phyloP scores from a whole-genome alignment of 2,888 invertebrate species.

The Entomobrya multifasciata region DNA sequence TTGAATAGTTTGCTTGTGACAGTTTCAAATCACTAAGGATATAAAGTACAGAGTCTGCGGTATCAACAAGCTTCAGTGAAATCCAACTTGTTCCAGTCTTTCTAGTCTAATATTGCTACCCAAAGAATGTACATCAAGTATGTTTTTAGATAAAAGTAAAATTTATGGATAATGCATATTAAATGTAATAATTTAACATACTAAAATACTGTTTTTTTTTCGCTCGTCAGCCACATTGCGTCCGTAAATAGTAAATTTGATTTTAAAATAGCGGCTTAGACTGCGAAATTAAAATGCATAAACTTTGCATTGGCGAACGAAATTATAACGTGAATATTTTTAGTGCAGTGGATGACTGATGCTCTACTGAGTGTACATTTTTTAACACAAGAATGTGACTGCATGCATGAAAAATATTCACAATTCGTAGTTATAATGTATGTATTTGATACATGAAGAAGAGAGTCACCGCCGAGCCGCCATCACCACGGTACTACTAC shows the following conservation, averaged over 20 bases:
- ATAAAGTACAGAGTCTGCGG: no score
- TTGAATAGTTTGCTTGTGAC: no score
- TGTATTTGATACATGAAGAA: background rate
- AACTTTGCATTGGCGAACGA: background rate
- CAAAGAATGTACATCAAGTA: no score
- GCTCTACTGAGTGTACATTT: background rate
- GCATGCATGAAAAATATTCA: slow-evolving; percentile 22
- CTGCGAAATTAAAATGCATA: slow-evolving; percentile 18
- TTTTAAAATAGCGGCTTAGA: background rate
- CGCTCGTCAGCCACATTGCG: background rate
- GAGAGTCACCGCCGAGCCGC: background rate
- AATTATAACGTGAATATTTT: background rate
- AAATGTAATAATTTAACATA: background rate
- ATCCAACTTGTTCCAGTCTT: no score
- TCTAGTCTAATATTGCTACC: no score
- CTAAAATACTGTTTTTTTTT: no score
- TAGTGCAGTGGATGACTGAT: background rate
- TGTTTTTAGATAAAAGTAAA: no score
- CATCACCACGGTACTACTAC: background rate
- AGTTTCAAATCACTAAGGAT: no score
- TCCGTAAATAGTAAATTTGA: background rate
- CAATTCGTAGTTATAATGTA: background rate
- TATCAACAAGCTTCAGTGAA: no score
- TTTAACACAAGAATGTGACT: background rate
- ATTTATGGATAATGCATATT: background rate